phyloP scores from a whole-genome alignment of 2,797 vertebrate species.

The Neosilurus mollespiculum region DNA sequence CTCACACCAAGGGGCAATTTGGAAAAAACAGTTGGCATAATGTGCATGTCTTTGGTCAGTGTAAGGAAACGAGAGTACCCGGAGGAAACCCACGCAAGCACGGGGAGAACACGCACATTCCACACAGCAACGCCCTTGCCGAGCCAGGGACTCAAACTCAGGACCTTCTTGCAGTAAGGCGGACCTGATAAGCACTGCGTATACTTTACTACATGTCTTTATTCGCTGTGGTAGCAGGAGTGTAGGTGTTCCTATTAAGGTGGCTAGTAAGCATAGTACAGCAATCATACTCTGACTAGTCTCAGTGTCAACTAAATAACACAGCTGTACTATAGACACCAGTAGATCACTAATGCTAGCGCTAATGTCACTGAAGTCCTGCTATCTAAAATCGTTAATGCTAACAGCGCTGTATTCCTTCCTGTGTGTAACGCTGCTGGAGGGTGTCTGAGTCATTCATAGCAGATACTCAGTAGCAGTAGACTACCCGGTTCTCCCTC shows the following conservation, averaged over 20 bases:
- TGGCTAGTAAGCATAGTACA: neutral
- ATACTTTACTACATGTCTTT: too few relatives aligned
- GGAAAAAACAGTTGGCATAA: too few relatives aligned
- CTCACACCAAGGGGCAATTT: too few relatives aligned
- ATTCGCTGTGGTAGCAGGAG: neutral
- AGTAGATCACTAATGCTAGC: too few relatives aligned
- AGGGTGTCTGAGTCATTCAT: neutral
- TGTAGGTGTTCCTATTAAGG: neutral
- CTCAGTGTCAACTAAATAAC: neutral
- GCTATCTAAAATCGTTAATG: neutral
- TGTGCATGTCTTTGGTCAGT: too few relatives aligned
- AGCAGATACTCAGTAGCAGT: neutral
- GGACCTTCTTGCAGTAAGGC: too few relatives aligned
- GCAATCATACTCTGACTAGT: neutral
- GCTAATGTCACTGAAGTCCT: neutral
- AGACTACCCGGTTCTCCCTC: neutral
- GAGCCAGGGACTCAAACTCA: too few relatives aligned
- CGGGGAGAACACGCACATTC: too few relatives aligned
- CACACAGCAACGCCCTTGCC: too few relatives aligned
- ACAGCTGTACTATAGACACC: neutral
- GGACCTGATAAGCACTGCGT: too few relatives aligned
- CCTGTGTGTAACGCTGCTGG: neutral
- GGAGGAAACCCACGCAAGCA: too few relatives aligned
- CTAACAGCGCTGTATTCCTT: neutral
- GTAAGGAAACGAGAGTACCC: too few relatives aligned